Evolutionary conservation across 2,113 vertebrate species (phyloP).

Genomic region (Baryphthengus martii): DNA sequence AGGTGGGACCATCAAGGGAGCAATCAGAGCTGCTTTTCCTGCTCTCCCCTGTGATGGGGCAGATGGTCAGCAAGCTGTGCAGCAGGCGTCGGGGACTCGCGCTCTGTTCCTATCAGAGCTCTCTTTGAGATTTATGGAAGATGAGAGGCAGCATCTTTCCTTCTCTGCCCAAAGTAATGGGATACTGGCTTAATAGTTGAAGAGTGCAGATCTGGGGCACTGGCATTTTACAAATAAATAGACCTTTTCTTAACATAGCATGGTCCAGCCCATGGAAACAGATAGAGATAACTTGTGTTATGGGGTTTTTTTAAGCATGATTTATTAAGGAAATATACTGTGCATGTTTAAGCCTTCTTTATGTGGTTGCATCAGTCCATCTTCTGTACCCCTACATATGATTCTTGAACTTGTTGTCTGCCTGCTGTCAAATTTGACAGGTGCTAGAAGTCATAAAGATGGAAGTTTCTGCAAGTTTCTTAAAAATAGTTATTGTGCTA

Average conservation of each 20-base stretch:
- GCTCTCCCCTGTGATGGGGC: background rate
- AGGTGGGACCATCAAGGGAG: background rate
- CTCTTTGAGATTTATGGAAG: background rate
- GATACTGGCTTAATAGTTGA: background rate
- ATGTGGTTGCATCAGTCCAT: background rate
- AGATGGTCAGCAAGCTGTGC: background rate
- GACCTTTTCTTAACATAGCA: background rate
- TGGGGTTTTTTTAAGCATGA: background rate
- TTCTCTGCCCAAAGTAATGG: background rate
- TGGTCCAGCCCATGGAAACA: background rate
- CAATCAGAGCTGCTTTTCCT: background rate
- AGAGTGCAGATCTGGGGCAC: background rate
- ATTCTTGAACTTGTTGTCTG: background rate
- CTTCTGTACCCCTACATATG: background rate
- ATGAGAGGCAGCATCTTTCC: background rate
- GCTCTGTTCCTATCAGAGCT: background rate
- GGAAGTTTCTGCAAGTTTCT: background rate
- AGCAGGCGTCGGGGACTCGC: accelerated
- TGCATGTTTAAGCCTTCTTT: too few relatives aligned
- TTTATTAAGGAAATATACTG: background rate
- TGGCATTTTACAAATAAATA: background rate
- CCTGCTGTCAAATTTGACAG: background rate
- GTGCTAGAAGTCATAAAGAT: background rate
- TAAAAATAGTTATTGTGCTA: background rate
- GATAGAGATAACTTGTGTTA: background rate